phyloP scores from a whole-genome alignment of 2,113 vertebrate genomes.

The Oceanodroma tethys region DNA sequence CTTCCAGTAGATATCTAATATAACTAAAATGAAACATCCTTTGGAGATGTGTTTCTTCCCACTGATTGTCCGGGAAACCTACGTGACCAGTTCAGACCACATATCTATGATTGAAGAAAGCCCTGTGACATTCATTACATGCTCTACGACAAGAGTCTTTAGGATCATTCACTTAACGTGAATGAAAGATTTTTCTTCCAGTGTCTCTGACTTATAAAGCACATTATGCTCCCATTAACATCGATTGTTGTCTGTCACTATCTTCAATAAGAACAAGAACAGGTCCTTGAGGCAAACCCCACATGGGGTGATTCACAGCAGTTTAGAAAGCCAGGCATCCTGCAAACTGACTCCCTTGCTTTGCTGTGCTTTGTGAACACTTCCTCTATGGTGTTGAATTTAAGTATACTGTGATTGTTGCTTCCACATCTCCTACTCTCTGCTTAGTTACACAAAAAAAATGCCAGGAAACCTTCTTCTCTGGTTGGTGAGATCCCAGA shows the following conservation, averaged over 20 bases:
- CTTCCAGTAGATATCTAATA: neutral
- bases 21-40: neutral
- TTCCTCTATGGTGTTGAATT: neutral
- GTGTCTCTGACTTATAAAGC: neutral
- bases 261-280: neutral
- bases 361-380: neutral
- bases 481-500: neutral
- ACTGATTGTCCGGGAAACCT: neutral
- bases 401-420: neutral
- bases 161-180: neutral
- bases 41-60: neutral
- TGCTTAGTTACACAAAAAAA: neutral
- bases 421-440: neutral
- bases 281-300: neutral
- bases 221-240: neutral
- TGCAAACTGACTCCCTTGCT: neutral
- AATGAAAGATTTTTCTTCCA: neutral
- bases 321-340: neutral
- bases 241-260: neutral
- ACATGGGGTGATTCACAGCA: neutral
- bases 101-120: neutral
- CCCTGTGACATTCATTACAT: too few species aligned
- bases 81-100: fast-evolving
- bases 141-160: neutral
- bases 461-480: neutral